Conservation (phyloP, 30 jellyfish, hydroid and myxozoan species). For the Cassiopea andromeda region DNA sequence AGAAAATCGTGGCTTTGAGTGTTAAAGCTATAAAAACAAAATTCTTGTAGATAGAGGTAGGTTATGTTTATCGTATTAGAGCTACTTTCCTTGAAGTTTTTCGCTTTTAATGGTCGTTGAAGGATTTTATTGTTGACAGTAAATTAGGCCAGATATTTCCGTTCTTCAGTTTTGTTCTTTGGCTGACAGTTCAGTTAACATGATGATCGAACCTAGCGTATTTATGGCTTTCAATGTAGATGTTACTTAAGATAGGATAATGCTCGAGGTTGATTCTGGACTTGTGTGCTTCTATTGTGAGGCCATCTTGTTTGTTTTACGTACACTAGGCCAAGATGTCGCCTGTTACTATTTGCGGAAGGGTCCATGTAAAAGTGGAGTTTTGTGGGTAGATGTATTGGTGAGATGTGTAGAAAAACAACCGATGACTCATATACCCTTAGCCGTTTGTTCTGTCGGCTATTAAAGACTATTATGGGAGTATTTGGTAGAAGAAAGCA, state of each 20-base stretch:
- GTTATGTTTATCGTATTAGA: background rate
- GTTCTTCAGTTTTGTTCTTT: constrained; percentile 3
- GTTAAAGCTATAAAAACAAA: background rate
- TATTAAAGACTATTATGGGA: no score
- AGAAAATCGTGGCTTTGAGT: background rate
- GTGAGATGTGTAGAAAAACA: no score
- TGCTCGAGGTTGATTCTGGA: background rate
- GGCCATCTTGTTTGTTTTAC: no score
- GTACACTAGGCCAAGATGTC: background rate
- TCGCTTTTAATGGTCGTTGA: background rate
- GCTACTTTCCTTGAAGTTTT: background rate
- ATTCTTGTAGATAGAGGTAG: constrained; percentile 40
- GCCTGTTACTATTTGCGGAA: background rate
- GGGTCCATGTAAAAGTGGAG: background rate
- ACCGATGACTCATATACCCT: no score
- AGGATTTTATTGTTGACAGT: background rate
- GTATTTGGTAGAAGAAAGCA: no score
- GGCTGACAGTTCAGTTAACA: constrained; percentile 1
- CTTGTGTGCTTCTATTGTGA: background rate
- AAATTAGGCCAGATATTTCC: constrained; percentile 3
- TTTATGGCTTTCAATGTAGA: background rate
- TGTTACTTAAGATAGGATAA: background rate
- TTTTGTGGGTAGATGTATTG: no score
- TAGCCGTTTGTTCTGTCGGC: no score
- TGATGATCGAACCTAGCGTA: constrained; percentile 3